Evolutionary conservation across 2,113 vertebrate genomes (phyloP).

Genomic region (Lophotis ruficrista): DNA sequence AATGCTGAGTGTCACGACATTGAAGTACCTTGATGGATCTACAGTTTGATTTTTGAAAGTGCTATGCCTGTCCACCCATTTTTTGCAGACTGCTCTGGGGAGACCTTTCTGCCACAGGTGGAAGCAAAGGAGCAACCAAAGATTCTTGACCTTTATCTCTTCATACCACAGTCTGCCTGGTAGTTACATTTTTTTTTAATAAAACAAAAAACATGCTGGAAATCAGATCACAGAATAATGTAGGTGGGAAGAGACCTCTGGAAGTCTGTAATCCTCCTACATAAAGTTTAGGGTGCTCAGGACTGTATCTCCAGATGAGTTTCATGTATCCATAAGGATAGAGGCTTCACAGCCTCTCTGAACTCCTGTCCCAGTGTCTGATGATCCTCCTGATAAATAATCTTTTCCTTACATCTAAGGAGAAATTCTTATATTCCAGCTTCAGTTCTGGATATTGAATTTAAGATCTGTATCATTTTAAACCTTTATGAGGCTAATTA

Average conservation of each 20-base stretch:
- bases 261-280: neutral
- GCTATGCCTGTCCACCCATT: neutral
- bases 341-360: neutral
- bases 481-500: neutral
- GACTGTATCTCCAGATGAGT: neutral
- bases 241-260: neutral
- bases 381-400: neutral
- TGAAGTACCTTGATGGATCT: neutral
- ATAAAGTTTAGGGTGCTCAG: neutral
- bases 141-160: neutral
- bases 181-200: neutral
- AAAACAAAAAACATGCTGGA: neutral
- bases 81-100: neutral
- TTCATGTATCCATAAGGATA: neutral
- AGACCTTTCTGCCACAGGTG: neutral
- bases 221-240: neutral
- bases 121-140: neutral
- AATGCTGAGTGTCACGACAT: neutral
- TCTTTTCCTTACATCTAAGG: neutral
- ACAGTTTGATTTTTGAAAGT: neutral
- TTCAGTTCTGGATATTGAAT: neutral
- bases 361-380: neutral
- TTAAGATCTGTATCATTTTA: neutral
- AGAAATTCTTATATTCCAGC: neutral
- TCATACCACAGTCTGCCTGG: neutral